Conservation (phyloP, 2,888 invertebrate species). For the Drosophila mimica region DNA sequence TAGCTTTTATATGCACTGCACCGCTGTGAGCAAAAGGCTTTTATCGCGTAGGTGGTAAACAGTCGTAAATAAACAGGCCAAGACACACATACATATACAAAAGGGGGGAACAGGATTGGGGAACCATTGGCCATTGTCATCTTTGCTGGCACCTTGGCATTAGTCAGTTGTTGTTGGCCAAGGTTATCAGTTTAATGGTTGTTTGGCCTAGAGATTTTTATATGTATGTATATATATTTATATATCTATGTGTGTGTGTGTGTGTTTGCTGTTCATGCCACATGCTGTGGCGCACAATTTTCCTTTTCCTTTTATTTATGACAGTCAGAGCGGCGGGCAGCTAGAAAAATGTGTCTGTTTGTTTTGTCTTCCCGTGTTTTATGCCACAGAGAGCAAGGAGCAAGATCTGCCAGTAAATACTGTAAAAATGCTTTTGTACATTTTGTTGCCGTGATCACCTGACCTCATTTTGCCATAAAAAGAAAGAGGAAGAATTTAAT, state of each 20-base stretch:
- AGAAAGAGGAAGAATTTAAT: constrained; percentile 52
- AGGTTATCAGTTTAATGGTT: constrained; percentile 81
- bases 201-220: constrained; percentile 71
- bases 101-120: constrained; percentile 7
- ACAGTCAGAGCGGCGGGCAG: constrained; percentile 24
- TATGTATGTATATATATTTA: constrained; percentile 23
- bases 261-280: constrained; percentile 14
- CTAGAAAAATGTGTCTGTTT: constrained; percentile 34
- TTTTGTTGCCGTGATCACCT: constrained; percentile 43
- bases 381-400: neutral
- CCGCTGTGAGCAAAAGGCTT: constrained; percentile 64
- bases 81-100: constrained; percentile 14
- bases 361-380: neutral
- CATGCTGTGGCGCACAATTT: constrained; percentile 61
- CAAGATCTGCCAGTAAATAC: constrained; percentile 48
- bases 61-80: constrained; percentile 74
- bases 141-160: constrained; percentile 20
- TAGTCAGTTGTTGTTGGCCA: constrained; percentile 34
- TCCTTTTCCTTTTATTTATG: constrained; percentile 64
- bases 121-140: constrained; percentile 29
- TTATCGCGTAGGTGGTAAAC: constrained; percentile 78
- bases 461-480: constrained; percentile 29
- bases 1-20: constrained; percentile 57
- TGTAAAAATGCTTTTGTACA: constrained; percentile 57
- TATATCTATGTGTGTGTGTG: neutral